A percentile compares a stretch with the other conserved stretches of the same genome.
phyloP scores from a whole-genome alignment of 2,797 vertebrate species.

The Microctenopoma steveboyesi region DNA sequence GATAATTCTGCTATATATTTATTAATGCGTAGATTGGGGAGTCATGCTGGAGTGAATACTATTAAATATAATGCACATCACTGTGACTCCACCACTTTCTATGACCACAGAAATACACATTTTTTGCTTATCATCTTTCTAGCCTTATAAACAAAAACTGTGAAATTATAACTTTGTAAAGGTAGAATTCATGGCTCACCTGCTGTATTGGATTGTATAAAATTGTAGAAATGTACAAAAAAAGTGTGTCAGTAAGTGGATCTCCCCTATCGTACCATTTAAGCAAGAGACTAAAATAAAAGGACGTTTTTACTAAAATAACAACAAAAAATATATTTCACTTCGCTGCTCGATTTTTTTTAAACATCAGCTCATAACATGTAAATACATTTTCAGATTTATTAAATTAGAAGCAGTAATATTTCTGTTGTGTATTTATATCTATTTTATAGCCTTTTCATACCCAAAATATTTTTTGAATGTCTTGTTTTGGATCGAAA shows the following conservation, averaged over 20 bases:
- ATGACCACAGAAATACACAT: too few species aligned
- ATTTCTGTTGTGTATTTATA: neutral
- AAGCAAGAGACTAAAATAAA: neutral
- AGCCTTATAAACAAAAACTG: too few species aligned
- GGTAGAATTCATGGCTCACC: neutral
- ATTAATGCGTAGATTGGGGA: too few species aligned
- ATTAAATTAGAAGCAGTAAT: neutral
- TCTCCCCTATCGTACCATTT: neutral
- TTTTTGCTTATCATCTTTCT: too few species aligned
- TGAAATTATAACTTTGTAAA: neutral
- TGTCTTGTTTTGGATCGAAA: constrained; percentile 21
- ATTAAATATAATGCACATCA: too few species aligned
- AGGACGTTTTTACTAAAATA: constrained; percentile 1
- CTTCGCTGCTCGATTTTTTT: constrained; percentile 8
- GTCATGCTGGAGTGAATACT: too few species aligned
- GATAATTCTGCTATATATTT: too few species aligned
- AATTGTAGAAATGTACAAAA: too few species aligned
- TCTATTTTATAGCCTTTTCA: neutral
- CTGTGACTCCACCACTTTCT: too few species aligned
- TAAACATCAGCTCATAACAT: neutral
- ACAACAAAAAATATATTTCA: constrained; percentile 1
- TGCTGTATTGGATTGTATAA: too few species aligned
- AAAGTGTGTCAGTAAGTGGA: neutral
- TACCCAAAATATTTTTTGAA: constrained; percentile 25
- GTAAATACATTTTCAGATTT: constrained; percentile 1